Evolutionary conservation across 2,888 invertebrate genomes (phyloP).

Genomic region (Rhyacophila evoluta): DNA sequence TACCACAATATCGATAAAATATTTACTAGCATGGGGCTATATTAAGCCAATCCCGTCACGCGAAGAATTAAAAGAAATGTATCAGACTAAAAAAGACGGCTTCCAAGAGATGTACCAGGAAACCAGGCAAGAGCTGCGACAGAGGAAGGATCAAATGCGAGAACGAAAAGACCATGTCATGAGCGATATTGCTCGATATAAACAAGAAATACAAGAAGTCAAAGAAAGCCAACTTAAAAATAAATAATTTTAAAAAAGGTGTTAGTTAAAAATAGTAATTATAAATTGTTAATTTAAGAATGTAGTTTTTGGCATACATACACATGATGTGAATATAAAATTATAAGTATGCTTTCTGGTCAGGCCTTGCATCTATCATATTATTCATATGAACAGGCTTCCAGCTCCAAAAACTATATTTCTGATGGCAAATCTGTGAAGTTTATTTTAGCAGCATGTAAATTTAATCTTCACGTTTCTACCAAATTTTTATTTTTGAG

Average conservation of each 20-base stretch:
- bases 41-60: conserved; percentile 84
- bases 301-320: too few species aligned
- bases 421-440: too few species aligned
- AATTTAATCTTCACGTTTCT: too few species aligned
- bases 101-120: conserved; percentile 73
- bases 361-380: too few species aligned
- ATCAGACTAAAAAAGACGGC: conserved; percentile 72
- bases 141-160: conserved; percentile 59
- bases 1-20: conserved; percentile 87
- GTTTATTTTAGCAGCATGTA: too few species aligned
- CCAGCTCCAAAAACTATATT: too few species aligned
- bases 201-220: conserved; percentile 66
- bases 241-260: conserved; percentile 52
- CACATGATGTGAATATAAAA: too few species aligned
- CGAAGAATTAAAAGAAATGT: conserved; percentile 74
- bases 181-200: conserved; percentile 68
- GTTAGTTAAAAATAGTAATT: too few species aligned
- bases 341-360: too few species aligned
- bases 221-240: conserved; percentile 58
- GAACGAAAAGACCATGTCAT: conserved; percentile 64
- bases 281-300: too few species aligned
- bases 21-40: conserved; percentile 82
- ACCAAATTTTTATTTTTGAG: too few species aligned
- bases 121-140: conserved; percentile 67
- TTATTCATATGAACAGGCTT: too few species aligned